Percentiles rank a stretch among this genome's conserved stretches.
Evolutionary conservation across 2,113 vertebrate genomes (phyloP).

Genomic region (Tupaia tana): DNA sequence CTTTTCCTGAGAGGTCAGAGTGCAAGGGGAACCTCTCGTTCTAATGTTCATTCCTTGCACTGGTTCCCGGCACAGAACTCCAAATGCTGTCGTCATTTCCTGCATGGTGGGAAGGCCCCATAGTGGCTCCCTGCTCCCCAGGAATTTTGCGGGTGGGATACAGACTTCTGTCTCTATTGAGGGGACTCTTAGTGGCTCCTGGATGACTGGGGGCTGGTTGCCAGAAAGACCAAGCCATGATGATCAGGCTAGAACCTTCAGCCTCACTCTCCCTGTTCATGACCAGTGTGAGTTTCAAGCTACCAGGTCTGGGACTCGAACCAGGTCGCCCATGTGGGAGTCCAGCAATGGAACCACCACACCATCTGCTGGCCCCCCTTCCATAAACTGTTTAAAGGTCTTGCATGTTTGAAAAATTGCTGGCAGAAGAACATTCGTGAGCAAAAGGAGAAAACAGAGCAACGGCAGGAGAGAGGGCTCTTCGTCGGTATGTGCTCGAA

Average conservation of each 20-base stretch:
- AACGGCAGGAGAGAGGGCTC: neutral
- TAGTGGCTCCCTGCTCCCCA: neutral
- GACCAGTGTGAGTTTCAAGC: too few relatives aligned
- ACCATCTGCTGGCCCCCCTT: too few relatives aligned
- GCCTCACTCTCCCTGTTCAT: neutral
- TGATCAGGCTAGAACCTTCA: neutral
- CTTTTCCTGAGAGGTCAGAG: neutral
- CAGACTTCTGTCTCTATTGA: neutral
- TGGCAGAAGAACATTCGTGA: fast-evolving
- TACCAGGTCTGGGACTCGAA: too few relatives aligned
- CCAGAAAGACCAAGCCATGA: neutral
- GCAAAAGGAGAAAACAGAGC: neutral
- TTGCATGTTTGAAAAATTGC: neutral
- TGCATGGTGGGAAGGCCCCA: neutral
- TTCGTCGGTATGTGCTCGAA: neutral
- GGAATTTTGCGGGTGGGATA: neutral
- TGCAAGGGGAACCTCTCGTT: neutral
- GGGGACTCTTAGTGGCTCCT: neutral
- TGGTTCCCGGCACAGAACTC: neutral
- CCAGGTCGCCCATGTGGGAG: too few relatives aligned
- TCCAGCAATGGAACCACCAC: too few relatives aligned
- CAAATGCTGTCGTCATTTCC: neutral
- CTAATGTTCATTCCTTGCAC: neutral
- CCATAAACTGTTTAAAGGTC: too few relatives aligned
- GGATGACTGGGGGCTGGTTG: too few relatives aligned